Evolutionary conservation across 2,888 invertebrate species (phyloP).

Genomic region (Smittia sp.): DNA sequence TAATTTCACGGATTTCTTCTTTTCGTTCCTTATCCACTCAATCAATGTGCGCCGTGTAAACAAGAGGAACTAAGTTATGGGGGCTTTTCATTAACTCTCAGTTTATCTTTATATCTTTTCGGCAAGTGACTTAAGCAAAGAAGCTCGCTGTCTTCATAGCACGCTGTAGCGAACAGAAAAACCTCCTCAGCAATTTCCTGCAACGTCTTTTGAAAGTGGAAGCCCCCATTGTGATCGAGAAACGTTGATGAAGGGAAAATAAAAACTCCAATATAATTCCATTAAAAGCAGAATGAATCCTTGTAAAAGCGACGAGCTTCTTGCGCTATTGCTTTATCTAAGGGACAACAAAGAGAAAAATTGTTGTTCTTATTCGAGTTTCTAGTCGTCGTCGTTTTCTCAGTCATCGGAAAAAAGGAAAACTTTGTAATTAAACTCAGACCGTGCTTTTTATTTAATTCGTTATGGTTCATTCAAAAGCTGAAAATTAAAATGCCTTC

Average conservation of each 20-base stretch:
- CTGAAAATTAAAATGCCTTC: constrained; percentile 8
- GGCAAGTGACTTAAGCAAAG: not conserved
- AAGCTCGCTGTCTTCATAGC: not conserved
- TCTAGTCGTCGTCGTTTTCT: not conserved
- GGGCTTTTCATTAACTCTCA: not conserved
- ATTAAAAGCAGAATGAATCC: constrained; percentile 21
- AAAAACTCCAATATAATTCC: constrained; percentile 26
- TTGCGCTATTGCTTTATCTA: not conserved
- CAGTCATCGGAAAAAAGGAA: not conserved
- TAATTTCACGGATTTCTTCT: not conserved
- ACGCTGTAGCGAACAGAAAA: not conserved
- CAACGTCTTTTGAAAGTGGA: not conserved
- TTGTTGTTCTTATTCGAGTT: constrained; percentile 13
- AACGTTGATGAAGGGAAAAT: not conserved
- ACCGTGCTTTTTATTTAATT: constrained; percentile 27
- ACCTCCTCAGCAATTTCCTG: not conserved
- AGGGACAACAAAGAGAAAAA: constrained; percentile 1
- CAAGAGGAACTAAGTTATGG: not conserved
- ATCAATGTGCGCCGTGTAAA: not conserved
- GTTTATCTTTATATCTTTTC: not conserved
- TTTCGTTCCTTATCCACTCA: not conserved
- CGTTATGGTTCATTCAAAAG: constrained; percentile 32
- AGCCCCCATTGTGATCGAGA: constrained; percentile 19
- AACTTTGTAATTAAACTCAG: constrained; percentile 35
- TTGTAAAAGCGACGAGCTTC: constrained; percentile 18